A percentile compares a stretch with the other conserved stretches of the same genome.
These are phyloP conservation scores for Ormyrus labotus DNA, from an alignment of 2,888 invertebrate species.

Conservation along the genomic window DNA sequence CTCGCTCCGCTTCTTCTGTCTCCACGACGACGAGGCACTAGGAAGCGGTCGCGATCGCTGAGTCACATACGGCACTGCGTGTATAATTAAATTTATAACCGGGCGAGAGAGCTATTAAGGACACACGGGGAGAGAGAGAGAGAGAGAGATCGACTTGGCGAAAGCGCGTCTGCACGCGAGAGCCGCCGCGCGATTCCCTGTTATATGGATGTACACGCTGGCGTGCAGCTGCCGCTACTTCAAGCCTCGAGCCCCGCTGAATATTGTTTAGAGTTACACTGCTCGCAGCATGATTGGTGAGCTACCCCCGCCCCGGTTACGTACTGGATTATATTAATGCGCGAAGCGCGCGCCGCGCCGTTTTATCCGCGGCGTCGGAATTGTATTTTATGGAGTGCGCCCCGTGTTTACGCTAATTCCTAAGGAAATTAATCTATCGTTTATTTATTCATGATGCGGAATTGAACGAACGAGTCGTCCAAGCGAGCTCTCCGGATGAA, in stretches of 20 bases:
- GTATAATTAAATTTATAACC: conserved; percentile 56
- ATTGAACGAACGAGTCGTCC: too few relatives aligned
- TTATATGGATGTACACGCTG: conserved; percentile 19
- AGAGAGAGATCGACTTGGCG: conserved; percentile 11
- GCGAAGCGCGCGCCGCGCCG: too few relatives aligned
- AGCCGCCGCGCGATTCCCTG: not conserved
- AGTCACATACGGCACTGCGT: not conserved
- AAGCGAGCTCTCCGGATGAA: too few relatives aligned
- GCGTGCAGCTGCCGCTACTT: not conserved
- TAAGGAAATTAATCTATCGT: too few relatives aligned
- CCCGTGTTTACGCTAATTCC: too few relatives aligned
- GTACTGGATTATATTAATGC: too few relatives aligned
- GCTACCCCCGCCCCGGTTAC: not conserved
- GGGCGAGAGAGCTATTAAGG: conserved; percentile 49
- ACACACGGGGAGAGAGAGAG: conserved; percentile 10
- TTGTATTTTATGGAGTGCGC: too few relatives aligned
- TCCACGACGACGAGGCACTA: conserved; percentile 5
- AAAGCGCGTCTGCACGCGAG: conserved; percentile 3
- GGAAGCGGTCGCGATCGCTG: conserved; percentile 29
- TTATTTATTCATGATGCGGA: too few relatives aligned
- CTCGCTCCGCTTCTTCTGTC: not conserved
- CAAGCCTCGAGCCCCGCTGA: conserved; percentile 4
- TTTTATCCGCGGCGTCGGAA: too few relatives aligned
- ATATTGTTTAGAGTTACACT: conserved; percentile 41
- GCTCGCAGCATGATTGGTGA: conserved; percentile 34